Evolutionary conservation across 2,888 invertebrate species (phyloP), one percentile per base, ranked within the genome.

Genomic region (Scelioninae gen. 1): DNA sequence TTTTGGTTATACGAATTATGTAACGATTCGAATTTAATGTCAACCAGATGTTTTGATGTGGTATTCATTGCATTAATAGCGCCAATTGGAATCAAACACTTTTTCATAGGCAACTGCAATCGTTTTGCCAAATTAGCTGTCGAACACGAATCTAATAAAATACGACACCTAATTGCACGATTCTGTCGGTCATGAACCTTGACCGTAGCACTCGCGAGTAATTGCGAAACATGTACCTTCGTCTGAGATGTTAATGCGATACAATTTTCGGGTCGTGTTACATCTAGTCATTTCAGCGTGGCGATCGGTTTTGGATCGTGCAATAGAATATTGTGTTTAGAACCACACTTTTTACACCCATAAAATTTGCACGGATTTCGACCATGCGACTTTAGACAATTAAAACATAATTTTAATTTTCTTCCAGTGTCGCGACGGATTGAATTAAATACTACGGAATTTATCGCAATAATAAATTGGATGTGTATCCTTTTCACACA

Each of bases 141-240:
- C 1, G 60, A 63, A 9, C 62, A 63, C 3, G 47, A 47, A 16
- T 63, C 62, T 63, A 63, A 63, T n/a, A 43, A 43, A 40, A 43
- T 11, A 9, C 43, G 43, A 43, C 43, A 0, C 0, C 4, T 1
- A 23, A 23, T 1, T 1, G 1, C 0, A 4, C 5, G 8, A 1
- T 38, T 38, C 1, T 5, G 8, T 9, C 38, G 0, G 5, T 38
- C 10, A 9, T 9, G 5, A 1, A 4, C 4, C 4, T 23, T 23
- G 23, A 23, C 4, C 23, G 23, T 23, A 1, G 23, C 23, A 4
- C 23, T 23, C 1, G 23, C 23, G 1, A 23, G 4, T 23, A 23
- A 38, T 9, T 38, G 8, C 5, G 10, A 5, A 1, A 11, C 1
- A 4, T 23, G 23, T 23, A 23, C 23, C 4, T 23, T 23, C 1